phyloP scores from a whole-genome alignment of 2,113 vertebrate genomes.

The Speoplatyrhinus poulsoni region DNA sequence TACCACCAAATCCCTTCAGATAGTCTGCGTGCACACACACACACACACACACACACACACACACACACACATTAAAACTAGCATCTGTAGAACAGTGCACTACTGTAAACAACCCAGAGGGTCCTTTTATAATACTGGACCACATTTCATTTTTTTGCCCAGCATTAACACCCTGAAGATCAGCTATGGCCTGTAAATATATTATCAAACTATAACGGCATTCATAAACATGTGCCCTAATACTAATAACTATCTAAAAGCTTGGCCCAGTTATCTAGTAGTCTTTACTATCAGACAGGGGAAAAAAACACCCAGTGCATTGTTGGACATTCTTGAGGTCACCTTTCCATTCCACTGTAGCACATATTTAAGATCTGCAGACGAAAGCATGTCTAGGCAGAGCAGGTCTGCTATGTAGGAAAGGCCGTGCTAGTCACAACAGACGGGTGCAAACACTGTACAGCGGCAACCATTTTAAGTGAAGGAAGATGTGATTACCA shows the following conservation, averaged over 20 bases:
- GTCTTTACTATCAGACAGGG: neutral
- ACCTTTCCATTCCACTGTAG: neutral
- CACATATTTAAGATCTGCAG: neutral
- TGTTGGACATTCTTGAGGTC: slow-evolving; percentile 23
- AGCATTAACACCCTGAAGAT: no score
- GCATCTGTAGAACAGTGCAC: neutral
- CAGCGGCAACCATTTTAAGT: no score
- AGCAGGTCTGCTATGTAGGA: slow-evolving; percentile 2
- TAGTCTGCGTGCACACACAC: slow-evolving; percentile 83
- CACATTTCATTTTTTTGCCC: no score
- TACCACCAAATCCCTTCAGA: slow-evolving; percentile 94
- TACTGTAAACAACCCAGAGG: no score
- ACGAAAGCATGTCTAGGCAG: neutral
- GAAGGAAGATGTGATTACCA: no score
- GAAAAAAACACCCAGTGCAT: slow-evolving; percentile 12
- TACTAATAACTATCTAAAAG: neutral
- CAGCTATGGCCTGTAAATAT: no score
- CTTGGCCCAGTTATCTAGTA: slow-evolving; percentile 7
- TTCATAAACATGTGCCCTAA: neutral
- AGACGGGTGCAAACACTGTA: neutral
- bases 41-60: slow-evolving; percentile 28
- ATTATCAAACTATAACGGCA: no score
- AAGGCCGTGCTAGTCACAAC: slow-evolving; percentile 16
- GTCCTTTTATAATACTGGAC: no score
- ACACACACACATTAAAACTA: neutral